phyloP scores from a whole-genome alignment of 1,140 invertebrate species.

The Drepana arcuata region DNA sequence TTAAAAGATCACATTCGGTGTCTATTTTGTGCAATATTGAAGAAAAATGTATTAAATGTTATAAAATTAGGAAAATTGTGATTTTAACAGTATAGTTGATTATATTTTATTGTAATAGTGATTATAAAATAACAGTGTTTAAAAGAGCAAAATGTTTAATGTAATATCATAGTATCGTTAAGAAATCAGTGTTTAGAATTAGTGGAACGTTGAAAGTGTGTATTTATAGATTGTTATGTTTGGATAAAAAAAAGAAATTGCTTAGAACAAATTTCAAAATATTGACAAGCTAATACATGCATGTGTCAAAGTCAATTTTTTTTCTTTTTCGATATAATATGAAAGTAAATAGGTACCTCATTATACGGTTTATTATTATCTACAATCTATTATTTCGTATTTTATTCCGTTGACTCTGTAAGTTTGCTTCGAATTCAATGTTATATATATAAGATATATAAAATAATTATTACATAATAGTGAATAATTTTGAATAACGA shows the following conservation, averaged over 20 bases:
- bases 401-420: no score
- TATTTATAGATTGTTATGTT: slow-evolving; percentile 58
- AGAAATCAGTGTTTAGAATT: slow-evolving; percentile 55
- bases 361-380: slow-evolving; percentile 33
- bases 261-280: no score
- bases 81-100: slow-evolving; percentile 62
- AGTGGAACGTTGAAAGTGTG: slow-evolving; percentile 47
- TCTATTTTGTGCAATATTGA: slow-evolving; percentile 59
- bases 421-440: no score
- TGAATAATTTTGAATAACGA: no score
- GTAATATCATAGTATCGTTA: slow-evolving; percentile 48
- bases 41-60: slow-evolving; percentile 51
- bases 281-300: no score
- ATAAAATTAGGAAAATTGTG: slow-evolving; percentile 62
- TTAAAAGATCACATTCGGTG: slow-evolving; percentile 29
- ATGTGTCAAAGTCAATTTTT: slow-evolving; percentile 11
- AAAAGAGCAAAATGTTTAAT: no score
- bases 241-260: no score
- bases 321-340: no score
- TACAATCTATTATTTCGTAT: no score
- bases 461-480: no score
- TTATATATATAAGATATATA: no score
- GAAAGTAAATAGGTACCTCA: no score
- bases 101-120: slow-evolving; percentile 56
- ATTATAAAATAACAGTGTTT: slow-evolving; percentile 40